phyloP scores from a whole-genome alignment of 23 tunicate species.

The Aplidium turbinatum region DNA sequence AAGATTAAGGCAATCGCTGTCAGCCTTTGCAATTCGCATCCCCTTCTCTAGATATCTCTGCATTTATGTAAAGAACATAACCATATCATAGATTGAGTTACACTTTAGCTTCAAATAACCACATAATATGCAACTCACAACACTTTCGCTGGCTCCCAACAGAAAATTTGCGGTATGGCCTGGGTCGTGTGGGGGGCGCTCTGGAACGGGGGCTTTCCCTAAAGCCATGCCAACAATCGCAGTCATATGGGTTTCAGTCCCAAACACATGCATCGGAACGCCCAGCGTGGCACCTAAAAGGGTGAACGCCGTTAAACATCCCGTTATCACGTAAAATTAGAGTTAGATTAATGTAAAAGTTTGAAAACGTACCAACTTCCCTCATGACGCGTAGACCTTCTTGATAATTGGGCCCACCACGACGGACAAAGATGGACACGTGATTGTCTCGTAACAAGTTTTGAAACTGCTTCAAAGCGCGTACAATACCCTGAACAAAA shows the following conservation, averaged over 20 bases:
- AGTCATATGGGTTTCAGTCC: constrained; percentile 99
- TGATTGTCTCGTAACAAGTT: constrained; percentile 60
- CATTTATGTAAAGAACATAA: no score
- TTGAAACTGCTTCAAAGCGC: constrained; percentile 94
- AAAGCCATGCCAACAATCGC: constrained; percentile 99
- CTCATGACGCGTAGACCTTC: constrained; percentile 97
- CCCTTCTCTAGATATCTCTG: no score
- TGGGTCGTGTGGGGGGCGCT: constrained; percentile 63
- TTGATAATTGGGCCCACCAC: constrained; percentile 99
- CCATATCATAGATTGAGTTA: no score
- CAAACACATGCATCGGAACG: constrained; percentile 96
- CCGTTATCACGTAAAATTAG: background rate
- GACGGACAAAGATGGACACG: constrained; percentile 86
- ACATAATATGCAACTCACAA: no score
- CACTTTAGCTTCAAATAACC: no score
- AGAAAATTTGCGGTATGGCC: constrained; percentile 97
- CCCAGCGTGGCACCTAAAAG: constrained; percentile 70
- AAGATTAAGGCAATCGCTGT: no score
- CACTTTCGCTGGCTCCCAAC: no score
- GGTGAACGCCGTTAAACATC: no score
- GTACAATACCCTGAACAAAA: constrained; percentile 87
- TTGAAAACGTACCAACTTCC: constrained; percentile 78
- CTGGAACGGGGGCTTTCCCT: constrained; percentile 82
- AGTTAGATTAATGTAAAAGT: background rate
- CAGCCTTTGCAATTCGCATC: no score